Conservation (phyloP, 2,113 vertebrate species). For the Dicentrarchus labrax region DNA sequence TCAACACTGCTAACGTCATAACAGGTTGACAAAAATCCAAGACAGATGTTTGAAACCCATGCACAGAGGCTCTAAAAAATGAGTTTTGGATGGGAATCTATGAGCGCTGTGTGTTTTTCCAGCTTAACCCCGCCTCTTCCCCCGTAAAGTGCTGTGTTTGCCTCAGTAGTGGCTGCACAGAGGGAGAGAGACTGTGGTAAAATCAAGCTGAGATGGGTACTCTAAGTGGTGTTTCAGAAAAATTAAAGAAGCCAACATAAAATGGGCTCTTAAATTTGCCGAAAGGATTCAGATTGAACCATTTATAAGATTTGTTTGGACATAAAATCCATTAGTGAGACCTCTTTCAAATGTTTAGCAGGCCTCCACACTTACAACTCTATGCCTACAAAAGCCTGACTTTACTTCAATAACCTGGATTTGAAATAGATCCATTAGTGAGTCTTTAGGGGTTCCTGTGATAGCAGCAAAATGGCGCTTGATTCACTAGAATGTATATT, state of each 20-base stretch:
- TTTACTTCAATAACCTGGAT: constrained; percentile 11
- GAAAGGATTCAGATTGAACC: constrained; percentile 19
- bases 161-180: constrained; percentile 18
- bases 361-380: constrained; percentile 8
- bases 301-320: constrained; percentile 35
- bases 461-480: constrained; percentile 35
- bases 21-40: constrained; percentile 67
- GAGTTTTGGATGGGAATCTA: constrained; percentile 56
- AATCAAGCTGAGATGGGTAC: constrained; percentile 6
- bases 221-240: constrained; percentile 24
- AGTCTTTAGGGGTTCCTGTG: constrained; percentile 31
- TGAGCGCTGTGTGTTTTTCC: constrained; percentile 47
- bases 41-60: constrained; percentile 65
- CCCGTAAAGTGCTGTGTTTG: constrained; percentile 14
- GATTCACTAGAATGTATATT: constrained; percentile 54
- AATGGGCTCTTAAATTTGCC: constrained; percentile 11
- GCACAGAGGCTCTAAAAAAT: constrained; percentile 27
- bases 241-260: constrained; percentile 25
- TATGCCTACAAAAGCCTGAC: constrained; percentile 14
- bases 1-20: constrained; percentile 61
- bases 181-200: constrained; percentile 17
- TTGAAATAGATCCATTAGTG: constrained; percentile 37
- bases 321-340: constrained; percentile 20
- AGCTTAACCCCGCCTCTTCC: constrained; percentile 9
- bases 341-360: constrained; percentile 21